Evolutionary conservation across 1,140 invertebrate species (phyloP), one percentile per base, ranked within the genome.

Genomic region (Manduca sexta): DNA sequence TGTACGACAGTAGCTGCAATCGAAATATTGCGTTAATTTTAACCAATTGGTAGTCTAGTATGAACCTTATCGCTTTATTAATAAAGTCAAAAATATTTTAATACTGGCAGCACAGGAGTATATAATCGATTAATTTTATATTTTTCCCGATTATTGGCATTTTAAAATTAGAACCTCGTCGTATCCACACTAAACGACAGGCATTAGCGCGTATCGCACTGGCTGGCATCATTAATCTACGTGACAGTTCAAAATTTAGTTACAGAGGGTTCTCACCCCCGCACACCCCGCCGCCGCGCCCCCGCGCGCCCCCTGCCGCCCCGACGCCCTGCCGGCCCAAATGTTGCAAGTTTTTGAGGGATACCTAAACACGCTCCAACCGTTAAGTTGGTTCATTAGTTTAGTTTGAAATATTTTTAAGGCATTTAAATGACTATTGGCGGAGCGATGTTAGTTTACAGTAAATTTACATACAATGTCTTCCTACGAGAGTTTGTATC

Each of bases 161-260:
- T 26, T 26, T 26, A 26, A 26, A 26, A 5, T 26, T 26, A 1
- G 21, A 26, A 26, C 8, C n/a, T n/a, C n/a, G 71, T 64, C 74
- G 60, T 69, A 78, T 84, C 79, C 77, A 78, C 56, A 65, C 45
- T 71, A 76, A 68, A 61, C 75, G 64, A 59, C 52, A 68, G 58
- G 69, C 73, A 81, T 79, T 79, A 83, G 69, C 76, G 79, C 79
- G 79, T 85, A 83, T 82, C 78, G 79, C 78, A 74, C 82, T 69
- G 73, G 62, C 74, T 77, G 70, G 69, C 74, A 71, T 85, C 82
- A 85, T 85, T 85, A 85, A 85, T 85, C 79, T 85, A 74, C 82
- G 82, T 85, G 82, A 85, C 82, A 85, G 82, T 83, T 85, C 77
- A 85, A 85, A 85, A 85, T 85, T 85, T 83, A 85, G 76, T 85